A percentile compares a stretch with the other conserved stretches of the same genome.
Evolutionary conservation across 1,140 invertebrate genomes (phyloP).

Genomic region (Cherax quadricarinatus): DNA sequence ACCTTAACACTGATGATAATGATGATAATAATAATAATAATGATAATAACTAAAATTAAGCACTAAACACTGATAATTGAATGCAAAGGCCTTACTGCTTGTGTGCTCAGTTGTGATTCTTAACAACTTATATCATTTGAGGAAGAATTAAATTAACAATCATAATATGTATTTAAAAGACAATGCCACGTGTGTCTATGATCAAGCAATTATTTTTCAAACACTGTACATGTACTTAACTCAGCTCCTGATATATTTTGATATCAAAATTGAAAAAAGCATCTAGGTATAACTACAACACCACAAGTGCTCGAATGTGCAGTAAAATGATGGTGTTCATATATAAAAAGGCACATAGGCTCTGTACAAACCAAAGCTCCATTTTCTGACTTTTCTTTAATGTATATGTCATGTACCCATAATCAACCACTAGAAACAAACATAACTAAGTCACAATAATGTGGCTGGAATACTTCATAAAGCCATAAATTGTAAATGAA

Average conservation of each 20-base stretch:
- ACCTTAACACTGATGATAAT: too few relatives aligned
- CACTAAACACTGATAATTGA: background rate
- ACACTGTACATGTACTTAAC: background rate
- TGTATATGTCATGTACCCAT: background rate
- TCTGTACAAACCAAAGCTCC: background rate
- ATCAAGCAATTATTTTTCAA: background rate
- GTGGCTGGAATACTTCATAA: background rate
- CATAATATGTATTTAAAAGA: background rate
- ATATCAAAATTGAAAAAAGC: background rate
- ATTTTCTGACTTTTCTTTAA: background rate
- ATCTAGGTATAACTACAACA: background rate
- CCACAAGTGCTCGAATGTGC: background rate
- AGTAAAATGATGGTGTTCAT: background rate
- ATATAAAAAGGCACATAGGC: background rate
- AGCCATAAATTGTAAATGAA: background rate
- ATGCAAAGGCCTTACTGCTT: background rate
- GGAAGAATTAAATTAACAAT: background rate
- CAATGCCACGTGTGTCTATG: background rate
- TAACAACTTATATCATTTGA: background rate
- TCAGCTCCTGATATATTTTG: background rate
- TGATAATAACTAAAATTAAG: background rate
- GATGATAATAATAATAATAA: background rate
- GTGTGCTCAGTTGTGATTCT: background rate
- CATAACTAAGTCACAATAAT: background rate
- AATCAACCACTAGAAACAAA: background rate